Evolutionary conservation across 2,888 invertebrate species (phyloP), one percentile per base, ranked within the genome.

Genomic region (Hymenopus coronatus): DNA sequence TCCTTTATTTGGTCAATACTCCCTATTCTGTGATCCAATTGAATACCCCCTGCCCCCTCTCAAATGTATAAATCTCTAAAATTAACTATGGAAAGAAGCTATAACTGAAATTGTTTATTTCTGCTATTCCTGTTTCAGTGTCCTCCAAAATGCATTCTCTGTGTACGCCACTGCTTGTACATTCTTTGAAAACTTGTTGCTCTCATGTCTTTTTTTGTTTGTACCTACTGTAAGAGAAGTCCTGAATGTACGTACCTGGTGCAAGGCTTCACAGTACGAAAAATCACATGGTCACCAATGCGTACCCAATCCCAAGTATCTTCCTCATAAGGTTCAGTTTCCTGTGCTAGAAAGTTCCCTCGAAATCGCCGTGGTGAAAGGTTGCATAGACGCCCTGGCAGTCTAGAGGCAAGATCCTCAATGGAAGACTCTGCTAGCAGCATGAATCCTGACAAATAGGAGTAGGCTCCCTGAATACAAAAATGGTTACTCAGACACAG

Each of bases 361-460:
- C 93, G 91, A 91, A 93, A 93, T 90, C 95, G 94, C 15, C 94
- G 93, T 20, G 93, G 92, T 8, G 93, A 92, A 0, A 96, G 95
- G 83, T 92, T 91, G n/a, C 90, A 89, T 7, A 92, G 92, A 88
- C 92, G 91, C 81, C 91, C 90, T 20, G 91, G 91, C 83, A 93
- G 89, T 30, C 92, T 91, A 8, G 89, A 90, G 90, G 92, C 92
- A 25, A 93, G 90, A 83, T 92, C 92, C 0, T 91, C 91, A 4
- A 93, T 90, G 4, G 93, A 93, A 7, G 91, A 91, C 28, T 91
- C 91, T 6, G 91, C 91, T 83, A 93, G 90, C 81, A 93, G 90
- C 91, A 93, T 92, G 90, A 92, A 93, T 12, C 92, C 91, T 54
- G 92, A 91, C 84, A 92, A 92, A 90, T 93, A 93, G 54, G 92